Evolutionary conservation across 2,113 vertebrate genomes (phyloP), one percentile per base, ranked within the genome.

Genomic region (Campylomormyrus numenius): DNA sequence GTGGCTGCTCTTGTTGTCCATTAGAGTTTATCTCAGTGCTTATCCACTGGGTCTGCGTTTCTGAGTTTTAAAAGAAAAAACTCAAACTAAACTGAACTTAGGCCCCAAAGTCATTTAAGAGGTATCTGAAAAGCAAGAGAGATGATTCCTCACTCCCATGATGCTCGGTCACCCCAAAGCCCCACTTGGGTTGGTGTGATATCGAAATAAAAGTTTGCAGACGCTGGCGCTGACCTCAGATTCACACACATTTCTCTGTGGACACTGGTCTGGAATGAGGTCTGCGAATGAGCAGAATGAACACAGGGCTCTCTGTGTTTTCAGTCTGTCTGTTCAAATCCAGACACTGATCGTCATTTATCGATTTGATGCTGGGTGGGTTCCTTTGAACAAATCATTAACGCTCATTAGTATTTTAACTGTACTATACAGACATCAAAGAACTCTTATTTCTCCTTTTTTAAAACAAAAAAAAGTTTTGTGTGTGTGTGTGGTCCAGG

Each of bases 351-450:
- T 85, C 21, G 46, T 48, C 83, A 85, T 45, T 85, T 48, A 85
- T 85, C 46, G 83, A 46, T 48, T 85, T 85, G 83, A 46, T 46
- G 83, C 83, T 46, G 83, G 24, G n/a, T 70, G 83, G 45, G 83
- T 27, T 21, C 45, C 19, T 85, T 85, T 85, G 83, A 85, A 85
- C 83, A 85, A 45, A 85, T 85, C 83, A 85, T 85, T 85, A 85
- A 85, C 8, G 5, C 45, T 85, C 45, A n/a, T 48, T 85, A 85
- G 45, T 48, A 48, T 85, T 85, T 85, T 48, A 13, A 48, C 83
- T 46, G 19, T 48, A 85, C 83, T 46, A 48, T 85, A 17, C 39
- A 45, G 83, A 85, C 83, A 85, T 85, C 39, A 85, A 85, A 85
- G 15, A 42, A 42, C 15, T 5, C 35, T 42, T 80, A 42, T 80